Percentiles rank a stretch among this genome's conserved stretches.
Conservation (phyloP, 2,113 vertebrate genomes). For the Campylomormyrus tamandua region DNA sequence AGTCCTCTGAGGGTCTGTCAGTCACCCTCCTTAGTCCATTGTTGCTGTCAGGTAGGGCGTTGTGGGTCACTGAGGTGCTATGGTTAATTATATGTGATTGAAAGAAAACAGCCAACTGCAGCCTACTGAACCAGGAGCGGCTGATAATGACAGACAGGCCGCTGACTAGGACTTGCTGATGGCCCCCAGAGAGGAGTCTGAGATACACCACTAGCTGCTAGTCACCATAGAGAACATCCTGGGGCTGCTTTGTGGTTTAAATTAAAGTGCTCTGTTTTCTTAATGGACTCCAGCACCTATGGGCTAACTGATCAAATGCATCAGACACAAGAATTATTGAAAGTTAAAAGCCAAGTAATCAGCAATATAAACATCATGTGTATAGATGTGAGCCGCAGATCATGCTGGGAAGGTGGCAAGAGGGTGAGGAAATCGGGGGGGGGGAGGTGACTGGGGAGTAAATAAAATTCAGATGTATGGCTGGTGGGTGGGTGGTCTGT, state of each 20-base stretch:
- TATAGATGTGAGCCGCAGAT: neutral
- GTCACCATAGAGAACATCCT: neutral
- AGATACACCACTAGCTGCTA: neutral
- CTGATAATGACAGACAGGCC: neutral
- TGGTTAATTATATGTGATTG: slow-evolving; percentile 26
- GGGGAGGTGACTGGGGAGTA: neutral
- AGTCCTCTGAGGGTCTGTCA: neutral
- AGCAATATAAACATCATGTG: neutral
- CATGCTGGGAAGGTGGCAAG: neutral
- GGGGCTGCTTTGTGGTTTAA: neutral
- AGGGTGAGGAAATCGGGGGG: neutral
- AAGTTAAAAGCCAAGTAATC: neutral
- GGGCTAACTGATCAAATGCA: neutral
- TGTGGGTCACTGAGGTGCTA: slow-evolving; percentile 12
- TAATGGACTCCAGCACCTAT: neutral
- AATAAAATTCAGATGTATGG: neutral
- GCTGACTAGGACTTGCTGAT: neutral
- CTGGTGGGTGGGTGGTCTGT: neutral
- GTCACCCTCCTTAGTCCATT: neutral
- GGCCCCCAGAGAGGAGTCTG: neutral
- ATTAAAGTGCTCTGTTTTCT: neutral
- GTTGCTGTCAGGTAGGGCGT: slow-evolving; percentile 10
- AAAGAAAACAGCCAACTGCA: neutral
- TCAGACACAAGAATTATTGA: neutral
- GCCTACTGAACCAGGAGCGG: neutral